Conservation (phyloP, 2,113 vertebrate species). For the Phodopus roborovskii region DNA sequence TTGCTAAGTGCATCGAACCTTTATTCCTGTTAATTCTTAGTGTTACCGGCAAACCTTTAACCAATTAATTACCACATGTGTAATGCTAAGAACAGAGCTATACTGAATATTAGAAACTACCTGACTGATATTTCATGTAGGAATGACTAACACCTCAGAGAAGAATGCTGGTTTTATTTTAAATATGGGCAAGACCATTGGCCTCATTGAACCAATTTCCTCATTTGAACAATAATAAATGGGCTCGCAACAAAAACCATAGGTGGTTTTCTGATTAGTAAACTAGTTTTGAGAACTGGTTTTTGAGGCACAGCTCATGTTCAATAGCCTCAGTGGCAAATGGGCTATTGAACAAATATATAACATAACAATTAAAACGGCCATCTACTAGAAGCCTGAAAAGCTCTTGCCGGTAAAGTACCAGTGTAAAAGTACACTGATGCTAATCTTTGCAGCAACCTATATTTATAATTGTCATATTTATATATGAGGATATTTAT, state of each 20-base stretch:
- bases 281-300: not conserved
- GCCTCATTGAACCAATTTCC: not conserved
- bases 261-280: not conserved
- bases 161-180: not conserved
- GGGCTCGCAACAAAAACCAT: not conserved
- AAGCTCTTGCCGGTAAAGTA: not conserved
- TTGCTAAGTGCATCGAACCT: not conserved
- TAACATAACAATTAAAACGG: not conserved
- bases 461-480: not conserved
- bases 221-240: constrained; percentile 3
- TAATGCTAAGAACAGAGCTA: not conserved
- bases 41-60: not conserved
- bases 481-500: not conserved
- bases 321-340: not conserved
- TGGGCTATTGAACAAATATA: constrained; percentile 16
- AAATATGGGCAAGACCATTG: not conserved
- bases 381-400: not conserved
- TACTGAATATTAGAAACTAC: not conserved
- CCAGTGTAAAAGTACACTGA: not conserved
- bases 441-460: not conserved
- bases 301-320: not conserved
- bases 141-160: not conserved
- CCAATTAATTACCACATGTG: not conserved
- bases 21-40: not conserved
- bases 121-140: not conserved